Evolutionary conservation across 2,888 invertebrate species (phyloP).

Genomic region (Tinea trinotella): DNA sequence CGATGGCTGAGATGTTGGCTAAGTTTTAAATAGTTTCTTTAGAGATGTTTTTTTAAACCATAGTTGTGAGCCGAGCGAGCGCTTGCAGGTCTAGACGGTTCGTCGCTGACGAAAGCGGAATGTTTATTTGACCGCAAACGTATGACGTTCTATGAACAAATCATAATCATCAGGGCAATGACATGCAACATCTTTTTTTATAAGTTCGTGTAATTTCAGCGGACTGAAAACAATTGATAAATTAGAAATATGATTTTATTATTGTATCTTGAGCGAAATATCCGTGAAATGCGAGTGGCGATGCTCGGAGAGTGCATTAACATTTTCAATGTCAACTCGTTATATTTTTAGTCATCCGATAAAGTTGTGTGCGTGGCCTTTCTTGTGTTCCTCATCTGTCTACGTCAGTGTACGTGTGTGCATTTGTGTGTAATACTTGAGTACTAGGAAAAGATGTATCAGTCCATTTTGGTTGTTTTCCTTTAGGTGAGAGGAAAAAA

Average conservation of each 20-base stretch:
- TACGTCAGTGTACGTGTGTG: slow-evolving; percentile 23
- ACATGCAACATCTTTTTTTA: slow-evolving; percentile 40
- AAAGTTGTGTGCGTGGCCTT: slow-evolving; percentile 53
- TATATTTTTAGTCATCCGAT: slow-evolving; percentile 65
- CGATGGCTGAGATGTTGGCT: not conserved
- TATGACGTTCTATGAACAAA: not conserved
- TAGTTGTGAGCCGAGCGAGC: not conserved
- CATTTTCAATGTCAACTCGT: slow-evolving; percentile 69
- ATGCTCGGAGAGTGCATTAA: slow-evolving; percentile 59
- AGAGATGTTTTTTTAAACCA: not conserved
- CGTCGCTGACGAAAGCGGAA: not conserved
- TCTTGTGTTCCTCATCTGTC: slow-evolving; percentile 31
- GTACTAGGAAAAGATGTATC: slow-evolving; percentile 10
- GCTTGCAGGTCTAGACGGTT: not conserved
- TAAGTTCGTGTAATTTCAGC: slow-evolving; percentile 23
- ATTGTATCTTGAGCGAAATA: slow-evolving; percentile 34
- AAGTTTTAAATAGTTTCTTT: slow-evolving; percentile 18
- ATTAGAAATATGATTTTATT: slow-evolving; percentile 37
- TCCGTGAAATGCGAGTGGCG: slow-evolving; percentile 53
- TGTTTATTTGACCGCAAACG: not conserved
- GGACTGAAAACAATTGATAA: slow-evolving; percentile 7
- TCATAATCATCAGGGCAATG: slow-evolving; percentile 34
- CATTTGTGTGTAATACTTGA: slow-evolving; percentile 25
- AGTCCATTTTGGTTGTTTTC: not conserved
- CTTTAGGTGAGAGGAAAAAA: slow-evolving; percentile 7